A percentile compares a stretch with the other conserved stretches of the same genome.
phyloP scores from a whole-genome alignment of 1,140 invertebrate genomes.

The Diuraphis noxia region DNA sequence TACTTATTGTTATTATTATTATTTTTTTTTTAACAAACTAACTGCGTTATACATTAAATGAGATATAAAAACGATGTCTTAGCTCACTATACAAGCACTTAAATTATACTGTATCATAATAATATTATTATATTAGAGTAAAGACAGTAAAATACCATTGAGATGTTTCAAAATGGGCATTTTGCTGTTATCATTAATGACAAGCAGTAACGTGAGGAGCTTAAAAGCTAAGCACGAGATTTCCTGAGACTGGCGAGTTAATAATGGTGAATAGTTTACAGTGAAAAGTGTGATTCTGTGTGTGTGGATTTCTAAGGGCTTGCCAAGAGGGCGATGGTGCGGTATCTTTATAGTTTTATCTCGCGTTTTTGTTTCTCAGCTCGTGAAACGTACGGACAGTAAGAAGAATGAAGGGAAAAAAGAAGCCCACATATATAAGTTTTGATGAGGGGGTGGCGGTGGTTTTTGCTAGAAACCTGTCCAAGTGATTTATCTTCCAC shows the following conservation, averaged over 20 bases:
- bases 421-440: constrained; percentile 17
- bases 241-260: constrained; percentile 4
- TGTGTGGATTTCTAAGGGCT: constrained; percentile 21
- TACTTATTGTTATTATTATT: background rate
- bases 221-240: constrained; percentile 31
- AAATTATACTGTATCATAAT: background rate
- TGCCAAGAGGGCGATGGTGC: constrained; percentile 1
- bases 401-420: constrained; percentile 36
- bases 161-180: background rate
- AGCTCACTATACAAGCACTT: background rate
- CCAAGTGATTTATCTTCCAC: constrained; percentile 49
- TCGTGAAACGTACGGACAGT: constrained; percentile 12
- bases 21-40: background rate
- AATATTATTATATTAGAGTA: background rate
- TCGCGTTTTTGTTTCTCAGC: constrained; percentile 38
- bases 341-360: constrained; percentile 43
- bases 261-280: constrained; percentile 32
- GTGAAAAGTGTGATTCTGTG: background rate
- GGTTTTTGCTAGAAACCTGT: constrained; percentile 43
- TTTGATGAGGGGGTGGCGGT: background rate
- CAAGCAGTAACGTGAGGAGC: constrained; percentile 19
- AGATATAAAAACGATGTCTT: constrained; percentile 1
- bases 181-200: constrained; percentile 1
- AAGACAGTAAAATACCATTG: background rate
- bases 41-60: background rate